phyloP scores from a whole-genome alignment of 2,888 invertebrate species.

The Nomada fabriciana region DNA sequence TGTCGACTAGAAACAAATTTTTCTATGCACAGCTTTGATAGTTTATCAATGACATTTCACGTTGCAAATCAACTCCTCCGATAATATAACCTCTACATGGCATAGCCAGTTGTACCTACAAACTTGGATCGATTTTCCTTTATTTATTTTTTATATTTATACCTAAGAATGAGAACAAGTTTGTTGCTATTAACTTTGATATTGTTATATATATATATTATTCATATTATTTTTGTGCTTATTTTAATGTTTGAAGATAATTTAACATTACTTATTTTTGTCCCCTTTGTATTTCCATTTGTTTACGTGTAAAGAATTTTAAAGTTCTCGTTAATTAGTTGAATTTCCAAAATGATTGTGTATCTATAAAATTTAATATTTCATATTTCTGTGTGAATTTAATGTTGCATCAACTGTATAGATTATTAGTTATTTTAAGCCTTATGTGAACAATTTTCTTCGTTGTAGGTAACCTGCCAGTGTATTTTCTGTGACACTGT shows the following conservation, averaged over 20 bases:
- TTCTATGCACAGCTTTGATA: slow-evolving; percentile 3
- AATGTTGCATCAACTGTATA: too few species aligned
- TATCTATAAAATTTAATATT: too few species aligned
- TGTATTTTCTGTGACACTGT: slow-evolving; percentile 2
- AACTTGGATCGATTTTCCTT: slow-evolving; percentile 13
- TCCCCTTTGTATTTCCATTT: background rate
- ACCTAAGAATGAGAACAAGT: background rate
- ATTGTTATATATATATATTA: background rate
- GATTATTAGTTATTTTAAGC: background rate
- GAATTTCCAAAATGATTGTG: background rate
- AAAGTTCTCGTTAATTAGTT: background rate
- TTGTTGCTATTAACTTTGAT: background rate
- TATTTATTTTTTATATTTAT: background rate
- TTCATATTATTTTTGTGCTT: background rate
- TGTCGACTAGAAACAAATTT: slow-evolving; percentile 19
- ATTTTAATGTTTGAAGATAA: background rate
- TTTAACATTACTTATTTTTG: background rate
- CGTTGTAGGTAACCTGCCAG: slow-evolving; percentile 36
- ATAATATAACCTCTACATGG: background rate
- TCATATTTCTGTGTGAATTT: too few species aligned
- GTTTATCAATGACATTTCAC: slow-evolving; percentile 1
- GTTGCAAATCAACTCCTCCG: background rate
- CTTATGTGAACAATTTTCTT: background rate
- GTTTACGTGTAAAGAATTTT: background rate
- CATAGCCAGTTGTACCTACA: background rate